A percentile compares a stretch with the other conserved stretches of the same genome.
phyloP scores from a whole-genome alignment of 2,888 invertebrate genomes.

The Carpatolechia fugitivella region DNA sequence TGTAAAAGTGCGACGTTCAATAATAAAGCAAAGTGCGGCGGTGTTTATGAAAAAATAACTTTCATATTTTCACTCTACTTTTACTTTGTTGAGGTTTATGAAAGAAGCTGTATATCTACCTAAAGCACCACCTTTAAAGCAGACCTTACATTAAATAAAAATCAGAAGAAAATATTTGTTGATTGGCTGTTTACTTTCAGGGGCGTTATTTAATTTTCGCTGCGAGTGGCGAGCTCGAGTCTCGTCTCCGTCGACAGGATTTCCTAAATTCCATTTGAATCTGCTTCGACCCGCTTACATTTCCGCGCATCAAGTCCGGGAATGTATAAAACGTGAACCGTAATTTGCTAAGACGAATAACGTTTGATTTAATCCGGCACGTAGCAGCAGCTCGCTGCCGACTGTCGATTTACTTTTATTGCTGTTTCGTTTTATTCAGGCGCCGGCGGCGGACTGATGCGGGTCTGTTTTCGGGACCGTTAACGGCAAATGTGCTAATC shows the following conservation, averaged over 20 bases:
- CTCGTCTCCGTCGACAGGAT: conserved; percentile 20
- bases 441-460: conserved; percentile 49
- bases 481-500: conserved; percentile 75
- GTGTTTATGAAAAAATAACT: not conserved
- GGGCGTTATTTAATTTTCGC: conserved; percentile 6
- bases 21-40: not conserved
- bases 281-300: conserved; percentile 51
- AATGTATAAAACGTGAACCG: conserved; percentile 67
- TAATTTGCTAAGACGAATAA: conserved; percentile 77
- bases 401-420: conserved; percentile 73
- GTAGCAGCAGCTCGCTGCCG: conserved; percentile 38
- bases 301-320: conserved; percentile 55
- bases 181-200: conserved; percentile 3
- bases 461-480: conserved; percentile 72
- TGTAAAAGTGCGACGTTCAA: not conserved
- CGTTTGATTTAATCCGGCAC: conserved; percentile 76
- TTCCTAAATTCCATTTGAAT: conserved; percentile 55
- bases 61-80: not conserved
- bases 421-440: conserved; percentile 71
- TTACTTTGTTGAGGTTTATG: not conserved
- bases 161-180: not conserved
- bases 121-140: not conserved
- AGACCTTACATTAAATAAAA: not conserved
- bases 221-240: not conserved
- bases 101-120: not conserved